These are phyloP conservation scores for Hyles vespertilio DNA, from an alignment of 1,140 invertebrate genomes.

Conservation along the genomic window DNA sequence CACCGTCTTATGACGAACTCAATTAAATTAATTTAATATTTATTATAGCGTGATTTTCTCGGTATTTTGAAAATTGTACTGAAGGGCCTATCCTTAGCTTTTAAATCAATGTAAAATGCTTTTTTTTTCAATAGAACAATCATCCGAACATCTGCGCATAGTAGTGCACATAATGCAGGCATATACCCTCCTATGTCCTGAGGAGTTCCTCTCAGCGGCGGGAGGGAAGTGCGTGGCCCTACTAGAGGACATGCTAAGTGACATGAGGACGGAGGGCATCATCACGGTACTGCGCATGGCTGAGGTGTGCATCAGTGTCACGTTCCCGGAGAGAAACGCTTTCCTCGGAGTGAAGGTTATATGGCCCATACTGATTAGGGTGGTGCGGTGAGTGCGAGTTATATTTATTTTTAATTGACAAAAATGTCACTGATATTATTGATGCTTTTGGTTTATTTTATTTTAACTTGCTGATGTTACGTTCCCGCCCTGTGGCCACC, in stretches of 20 bases:
- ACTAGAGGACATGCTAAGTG: slow-evolving; percentile 83
- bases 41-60: too few relatives aligned
- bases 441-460: too few relatives aligned
- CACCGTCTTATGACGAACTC: too few relatives aligned
- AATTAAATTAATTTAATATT: too few relatives aligned
- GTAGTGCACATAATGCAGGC: slow-evolving; percentile 89
- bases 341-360: slow-evolving; percentile 77
- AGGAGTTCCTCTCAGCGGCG: slow-evolving; percentile 85
- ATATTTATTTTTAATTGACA: slow-evolving; percentile 4
- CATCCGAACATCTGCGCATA: slow-evolving; percentile 86
- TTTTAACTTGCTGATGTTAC: too few relatives aligned
- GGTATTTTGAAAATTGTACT: too few relatives aligned
- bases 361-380: slow-evolving; percentile 79
- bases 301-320: slow-evolving; percentile 82
- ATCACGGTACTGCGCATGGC: slow-evolving; percentile 84
- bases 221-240: slow-evolving; percentile 81
- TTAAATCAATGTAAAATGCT: too few relatives aligned
- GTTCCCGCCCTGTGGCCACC: too few relatives aligned
- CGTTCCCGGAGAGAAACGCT: slow-evolving; percentile 79
- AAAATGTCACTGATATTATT: too few relatives aligned
- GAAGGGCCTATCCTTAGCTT: too few relatives aligned
- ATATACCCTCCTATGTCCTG: slow-evolving; percentile 88
- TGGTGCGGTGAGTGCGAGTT: slow-evolving; percentile 80
- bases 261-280: slow-evolving; percentile 88
- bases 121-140: too few relatives aligned